phyloP scores from a whole-genome alignment of 2,797 vertebrate species.

The Orientallactaga sibirica region DNA sequence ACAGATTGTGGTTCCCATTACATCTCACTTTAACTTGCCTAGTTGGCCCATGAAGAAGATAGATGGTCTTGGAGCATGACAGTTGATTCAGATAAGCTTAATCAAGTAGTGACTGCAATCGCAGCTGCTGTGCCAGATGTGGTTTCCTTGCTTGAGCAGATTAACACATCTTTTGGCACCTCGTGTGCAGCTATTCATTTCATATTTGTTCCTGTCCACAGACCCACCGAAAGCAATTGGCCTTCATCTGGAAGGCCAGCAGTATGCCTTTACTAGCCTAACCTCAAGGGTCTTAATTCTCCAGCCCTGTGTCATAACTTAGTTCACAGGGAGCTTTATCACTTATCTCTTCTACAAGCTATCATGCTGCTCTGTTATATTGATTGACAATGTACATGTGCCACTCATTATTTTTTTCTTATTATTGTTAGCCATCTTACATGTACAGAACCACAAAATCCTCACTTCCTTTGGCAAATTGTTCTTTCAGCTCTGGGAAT shows the following conservation, averaged over 20 bases:
- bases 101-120: no score
- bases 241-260: neutral
- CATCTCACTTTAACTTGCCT: neutral
- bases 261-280: neutral
- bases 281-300: neutral
- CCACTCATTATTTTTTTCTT: constrained; percentile 32
- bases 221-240: neutral
- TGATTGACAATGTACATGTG: neutral
- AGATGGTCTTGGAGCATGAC: neutral
- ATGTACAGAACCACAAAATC: constrained; percentile 40
- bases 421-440: constrained; percentile 64
- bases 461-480: constrained; percentile 51
- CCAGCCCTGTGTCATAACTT: neutral
- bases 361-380: neutral
- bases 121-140: no score
- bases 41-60: neutral
- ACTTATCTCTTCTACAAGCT: neutral
- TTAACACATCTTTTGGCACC: no score
- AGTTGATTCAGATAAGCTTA: no score
- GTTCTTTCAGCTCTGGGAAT: constrained; percentile 68
- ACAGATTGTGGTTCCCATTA: neutral
- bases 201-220: neutral
- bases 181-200: no score
- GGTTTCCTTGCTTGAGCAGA: no score
- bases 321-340: neutral